Evolutionary conservation across 2,113 vertebrate genomes (phyloP), one percentile per base, ranked within the genome.

Genomic region (Cariama cristata): DNA sequence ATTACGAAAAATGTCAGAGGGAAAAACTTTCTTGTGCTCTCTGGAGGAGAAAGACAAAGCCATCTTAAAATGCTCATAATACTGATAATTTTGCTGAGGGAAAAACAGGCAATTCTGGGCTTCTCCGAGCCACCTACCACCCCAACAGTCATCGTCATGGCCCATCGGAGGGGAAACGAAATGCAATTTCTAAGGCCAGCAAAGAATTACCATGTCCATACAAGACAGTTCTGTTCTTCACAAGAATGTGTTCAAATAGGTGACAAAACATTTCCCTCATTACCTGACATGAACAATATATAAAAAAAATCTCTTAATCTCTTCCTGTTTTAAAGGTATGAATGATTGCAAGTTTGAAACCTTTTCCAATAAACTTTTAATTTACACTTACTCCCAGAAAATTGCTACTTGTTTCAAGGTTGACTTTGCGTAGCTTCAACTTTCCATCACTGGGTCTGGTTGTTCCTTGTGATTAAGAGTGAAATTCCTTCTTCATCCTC

Each of bases 71-170:
- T 33, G 12, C 24, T 69, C 9, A 11, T 69, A 79, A 52, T 60
- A 33, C 6, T 66, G 40, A 24, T 27, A 83, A 60, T 4, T 79
- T 23, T 52, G 14, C 33, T 40, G 30, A 73, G 40, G 30, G 18
- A 60, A 83, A 89, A 68, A 2, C 8, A 66, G 30, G 8, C 5
- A 73, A 24, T 69, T 35, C 24, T 50, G 14, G 4, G 26, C 32
- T 85, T 44, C 24, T 63, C 11, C 1, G 2, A 62, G 9, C 12
- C 5, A 6, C 5, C 6, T 9, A 8, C 9, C 8, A 32, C 4
- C 42, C 6, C 38, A 19, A 6, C 13, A 12, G 3, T 35, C 21
- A 42, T 52, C 0, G 2, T 26, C n/a, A 44, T 3, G 10, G 23
- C 12, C 40, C 56, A 27, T 11, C 4, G 3, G 52, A 14, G 6